These are phyloP conservation scores for Tetragonula clypearis DNA, from an alignment of 1,140 invertebrate species.

Conservation along the genomic window DNA sequence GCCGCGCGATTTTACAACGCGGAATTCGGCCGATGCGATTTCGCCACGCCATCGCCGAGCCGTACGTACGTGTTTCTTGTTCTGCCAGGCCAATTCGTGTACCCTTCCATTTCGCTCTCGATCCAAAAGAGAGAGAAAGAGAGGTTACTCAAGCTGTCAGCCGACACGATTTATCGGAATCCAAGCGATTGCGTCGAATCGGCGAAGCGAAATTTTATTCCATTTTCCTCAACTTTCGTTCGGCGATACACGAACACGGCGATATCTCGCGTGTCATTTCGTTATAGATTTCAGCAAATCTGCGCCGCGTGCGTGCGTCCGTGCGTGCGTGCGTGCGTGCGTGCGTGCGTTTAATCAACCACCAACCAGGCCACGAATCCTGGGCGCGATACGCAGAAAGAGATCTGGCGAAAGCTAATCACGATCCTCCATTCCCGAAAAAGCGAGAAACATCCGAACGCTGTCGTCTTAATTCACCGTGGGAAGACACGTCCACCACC, in stretches of 20 bases:
- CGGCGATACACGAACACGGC: too few species aligned
- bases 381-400: neutral
- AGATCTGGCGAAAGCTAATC: neutral
- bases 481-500: neutral
- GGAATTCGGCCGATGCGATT: slow-evolving; percentile 25
- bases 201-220: too few species aligned
- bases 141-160: too few species aligned
- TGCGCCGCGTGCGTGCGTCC: too few species aligned
- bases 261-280: too few species aligned
- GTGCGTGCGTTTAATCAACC: neutral
- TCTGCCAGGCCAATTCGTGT: neutral
- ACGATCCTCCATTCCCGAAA: neutral
- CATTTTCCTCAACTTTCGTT: too few species aligned
- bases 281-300: too few species aligned
- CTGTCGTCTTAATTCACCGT: slow-evolving; percentile 11
- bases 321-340: too few species aligned
- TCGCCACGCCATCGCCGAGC: neutral
- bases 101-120: neutral
- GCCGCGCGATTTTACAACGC: neutral
- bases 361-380: neutral
- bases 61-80: neutral
- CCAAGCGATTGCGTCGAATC: too few species aligned
- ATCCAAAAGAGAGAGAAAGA: neutral
- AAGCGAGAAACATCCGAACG: neutral
- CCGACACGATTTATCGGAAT: too few species aligned